Conservation (phyloP, 1,140 invertebrate species). For the Sesamia nonagrioides region DNA sequence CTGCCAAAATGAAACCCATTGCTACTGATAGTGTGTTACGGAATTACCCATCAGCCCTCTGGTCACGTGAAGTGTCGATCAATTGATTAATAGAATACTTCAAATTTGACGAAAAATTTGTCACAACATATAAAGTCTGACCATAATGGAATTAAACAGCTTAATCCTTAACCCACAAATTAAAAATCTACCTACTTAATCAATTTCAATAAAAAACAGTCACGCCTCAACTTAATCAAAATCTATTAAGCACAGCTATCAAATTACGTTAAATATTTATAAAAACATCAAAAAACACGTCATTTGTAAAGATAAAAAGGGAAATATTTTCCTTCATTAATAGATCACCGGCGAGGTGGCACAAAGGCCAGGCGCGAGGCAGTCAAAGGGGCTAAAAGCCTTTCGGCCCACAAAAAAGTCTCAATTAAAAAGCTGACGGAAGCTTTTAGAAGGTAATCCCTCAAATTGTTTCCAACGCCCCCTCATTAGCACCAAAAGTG, state of each 20-base stretch:
- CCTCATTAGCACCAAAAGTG: constrained; percentile 86
- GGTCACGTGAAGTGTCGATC: too few relatives aligned
- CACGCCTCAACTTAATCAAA: constrained; percentile 19
- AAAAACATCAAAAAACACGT: constrained; percentile 48
- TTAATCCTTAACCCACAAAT: constrained; percentile 3
- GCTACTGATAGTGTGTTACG: too few relatives aligned
- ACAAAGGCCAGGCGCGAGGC: constrained; percentile 77
- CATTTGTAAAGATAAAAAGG: constrained; percentile 48
- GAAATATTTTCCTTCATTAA: constrained; percentile 81
- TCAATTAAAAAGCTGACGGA: constrained; percentile 87
- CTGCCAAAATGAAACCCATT: too few relatives aligned
- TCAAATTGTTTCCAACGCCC: constrained; percentile 87
- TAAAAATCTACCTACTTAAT: constrained; percentile 24
- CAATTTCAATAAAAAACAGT: constrained; percentile 29
- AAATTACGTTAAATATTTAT: constrained; percentile 48
- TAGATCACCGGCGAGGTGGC: constrained; percentile 77
- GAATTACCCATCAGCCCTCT: too few relatives aligned
- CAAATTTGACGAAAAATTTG: not conserved
- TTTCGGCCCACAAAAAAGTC: constrained; percentile 84
- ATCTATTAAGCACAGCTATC: constrained; percentile 35
- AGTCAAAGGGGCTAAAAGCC: constrained; percentile 84
- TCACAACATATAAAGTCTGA: not conserved
- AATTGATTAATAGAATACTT: not conserved
- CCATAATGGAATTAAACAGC: too few relatives aligned
- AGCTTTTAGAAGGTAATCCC: constrained; percentile 87